Percentiles rank a stretch among this genome's conserved stretches.
Evolutionary conservation across 92 coral and sea anemone genomes (phyloP).

Genomic region (Metridium senile): DNA sequence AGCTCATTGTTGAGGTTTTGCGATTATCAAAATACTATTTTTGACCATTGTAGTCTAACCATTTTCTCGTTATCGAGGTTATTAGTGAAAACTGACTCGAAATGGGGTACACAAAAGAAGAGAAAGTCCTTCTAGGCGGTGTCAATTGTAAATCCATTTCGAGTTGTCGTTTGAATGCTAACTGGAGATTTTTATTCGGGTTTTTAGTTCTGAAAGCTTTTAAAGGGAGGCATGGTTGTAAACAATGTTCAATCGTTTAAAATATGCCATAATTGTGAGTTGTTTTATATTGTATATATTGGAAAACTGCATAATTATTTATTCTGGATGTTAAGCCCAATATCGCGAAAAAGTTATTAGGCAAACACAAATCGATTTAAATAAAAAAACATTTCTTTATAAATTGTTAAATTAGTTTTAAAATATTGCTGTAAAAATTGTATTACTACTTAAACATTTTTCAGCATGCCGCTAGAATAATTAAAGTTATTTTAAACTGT

Average conservation of each 20-base stretch:
- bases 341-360: neutral
- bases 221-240: neutral
- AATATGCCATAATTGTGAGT: neutral
- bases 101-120: slow-evolving; percentile 1
- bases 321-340: neutral
- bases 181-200: neutral
- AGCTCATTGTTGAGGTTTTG: slow-evolving; percentile 31
- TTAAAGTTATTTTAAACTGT: neutral
- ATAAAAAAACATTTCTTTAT: too few relatives aligned
- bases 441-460: too few relatives aligned
- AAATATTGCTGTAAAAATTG: neutral
- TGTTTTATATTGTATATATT: neutral
- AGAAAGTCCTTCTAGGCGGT: neutral
- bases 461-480: neutral
- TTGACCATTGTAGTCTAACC: slow-evolving; percentile 22
- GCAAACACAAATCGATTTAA: neutral
- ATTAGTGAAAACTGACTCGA: neutral
- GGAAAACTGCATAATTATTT: neutral
- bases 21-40: slow-evolving; percentile 1
- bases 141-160: neutral
- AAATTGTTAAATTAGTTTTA: too few relatives aligned
- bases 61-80: neutral
- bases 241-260: neutral
- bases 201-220: neutral
- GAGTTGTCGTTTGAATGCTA: neutral